Percentiles rank a stretch among this genome's conserved stretches.
phyloP scores from a whole-genome alignment of 2,797 vertebrate genomes.

The Botia almorhae region DNA sequence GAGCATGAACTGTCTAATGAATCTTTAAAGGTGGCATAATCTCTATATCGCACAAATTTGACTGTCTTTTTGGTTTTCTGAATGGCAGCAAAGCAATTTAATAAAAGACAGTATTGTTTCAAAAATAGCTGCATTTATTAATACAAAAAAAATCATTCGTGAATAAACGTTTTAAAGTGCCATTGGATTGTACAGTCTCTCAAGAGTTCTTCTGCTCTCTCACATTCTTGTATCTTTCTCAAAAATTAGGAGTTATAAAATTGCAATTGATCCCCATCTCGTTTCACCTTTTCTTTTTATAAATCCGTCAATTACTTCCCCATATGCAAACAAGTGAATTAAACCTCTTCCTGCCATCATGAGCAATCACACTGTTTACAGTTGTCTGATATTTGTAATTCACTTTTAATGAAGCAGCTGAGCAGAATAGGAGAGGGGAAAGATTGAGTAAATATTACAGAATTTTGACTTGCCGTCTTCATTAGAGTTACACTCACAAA shows the following conservation, averaged over 20 bases:
- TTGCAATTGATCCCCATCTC: slow-evolving; percentile 64
- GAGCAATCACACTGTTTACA: slow-evolving; percentile 49
- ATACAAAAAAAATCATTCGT: background rate
- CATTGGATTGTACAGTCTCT: background rate
- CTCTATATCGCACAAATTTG: background rate
- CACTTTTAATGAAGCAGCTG: slow-evolving; percentile 52
- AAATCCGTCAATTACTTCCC: slow-evolving; percentile 46
- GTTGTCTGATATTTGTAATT: slow-evolving; percentile 50
- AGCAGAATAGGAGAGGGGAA: slow-evolving; percentile 3
- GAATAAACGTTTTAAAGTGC: background rate
- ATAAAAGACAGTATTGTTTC: background rate
- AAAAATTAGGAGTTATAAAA: slow-evolving; percentile 63
- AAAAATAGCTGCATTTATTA: background rate
- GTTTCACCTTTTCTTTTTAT: slow-evolving; percentile 44
- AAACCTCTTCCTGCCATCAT: slow-evolving; percentile 27
- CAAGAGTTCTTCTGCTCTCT: background rate
- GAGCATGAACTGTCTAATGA: background rate
- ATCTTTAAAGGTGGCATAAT: background rate
- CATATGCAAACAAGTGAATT: slow-evolving; percentile 40
- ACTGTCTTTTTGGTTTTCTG: too few relatives aligned
- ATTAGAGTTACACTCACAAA: slow-evolving; percentile 7
- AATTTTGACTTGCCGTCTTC: slow-evolving; percentile 24
- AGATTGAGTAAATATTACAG: slow-evolving; percentile 35
- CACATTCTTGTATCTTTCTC: slow-evolving; percentile 49
- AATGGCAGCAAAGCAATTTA: background rate